phyloP scores from a whole-genome alignment of 1,140 invertebrate genomes.

The Drosophila sturtevanti region DNA sequence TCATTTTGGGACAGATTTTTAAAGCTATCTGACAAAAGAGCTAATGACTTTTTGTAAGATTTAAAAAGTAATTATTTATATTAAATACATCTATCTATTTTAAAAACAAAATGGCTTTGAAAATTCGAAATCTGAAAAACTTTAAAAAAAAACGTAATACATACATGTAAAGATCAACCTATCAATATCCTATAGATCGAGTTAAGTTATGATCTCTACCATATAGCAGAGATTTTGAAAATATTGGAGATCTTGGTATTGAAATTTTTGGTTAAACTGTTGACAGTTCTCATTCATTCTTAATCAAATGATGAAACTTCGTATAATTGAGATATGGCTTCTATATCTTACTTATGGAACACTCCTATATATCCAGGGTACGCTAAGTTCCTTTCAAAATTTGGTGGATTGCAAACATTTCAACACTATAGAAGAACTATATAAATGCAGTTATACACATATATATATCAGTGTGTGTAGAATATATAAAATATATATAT shows the following conservation, averaged over 20 bases:
- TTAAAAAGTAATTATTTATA: slow-evolving; percentile 42
- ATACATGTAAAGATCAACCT: not conserved
- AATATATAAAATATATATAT: slow-evolving; percentile 17
- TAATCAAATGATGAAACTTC: too few relatives aligned
- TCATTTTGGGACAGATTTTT: slow-evolving; percentile 40
- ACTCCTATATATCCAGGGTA: too few relatives aligned
- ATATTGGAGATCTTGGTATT: too few relatives aligned
- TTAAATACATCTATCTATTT: slow-evolving; percentile 40
- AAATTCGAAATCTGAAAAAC: slow-evolving; percentile 12
- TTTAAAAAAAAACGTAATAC: not conserved
- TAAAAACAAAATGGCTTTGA: slow-evolving; percentile 46
- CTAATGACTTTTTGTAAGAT: slow-evolving; percentile 43
- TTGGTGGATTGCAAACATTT: too few relatives aligned
- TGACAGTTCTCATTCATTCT: too few relatives aligned
- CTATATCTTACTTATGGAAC: too few relatives aligned
- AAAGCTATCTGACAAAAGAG: slow-evolving; percentile 62
- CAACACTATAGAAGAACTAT: not conserved
- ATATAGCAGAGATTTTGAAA: too few relatives aligned
- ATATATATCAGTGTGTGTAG: not conserved
- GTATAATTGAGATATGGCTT: too few relatives aligned
- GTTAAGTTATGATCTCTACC: too few relatives aligned
- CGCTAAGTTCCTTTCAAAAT: too few relatives aligned
- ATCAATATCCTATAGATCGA: too few relatives aligned
- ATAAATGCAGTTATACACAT: not conserved
- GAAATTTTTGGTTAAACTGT: too few relatives aligned